Conservation (phyloP, 2,797 vertebrate genomes). For the Pampus argenteus region DNA sequence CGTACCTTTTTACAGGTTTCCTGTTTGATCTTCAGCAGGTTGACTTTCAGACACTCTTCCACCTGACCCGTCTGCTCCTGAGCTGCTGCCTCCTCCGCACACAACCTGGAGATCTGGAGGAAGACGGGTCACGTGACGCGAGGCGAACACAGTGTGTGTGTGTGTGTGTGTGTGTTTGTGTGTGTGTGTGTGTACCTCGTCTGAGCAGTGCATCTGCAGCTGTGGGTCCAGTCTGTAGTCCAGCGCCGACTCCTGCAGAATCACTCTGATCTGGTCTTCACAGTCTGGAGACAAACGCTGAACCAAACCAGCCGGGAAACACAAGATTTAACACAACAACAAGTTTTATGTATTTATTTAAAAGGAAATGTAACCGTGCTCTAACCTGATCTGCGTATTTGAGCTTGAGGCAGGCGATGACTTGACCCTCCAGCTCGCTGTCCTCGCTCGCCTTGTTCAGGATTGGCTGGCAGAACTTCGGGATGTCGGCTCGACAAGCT, state of each 20-base stretch:
- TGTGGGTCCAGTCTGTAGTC: slow-evolving; percentile 97
- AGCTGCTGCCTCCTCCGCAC: slow-evolving; percentile 95
- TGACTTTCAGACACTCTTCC: slow-evolving; percentile 96
- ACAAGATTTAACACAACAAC: slow-evolving; percentile 7
- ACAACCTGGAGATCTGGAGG: slow-evolving; percentile 90
- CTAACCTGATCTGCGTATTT: slow-evolving; percentile 95
- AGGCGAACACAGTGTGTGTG: background rate
- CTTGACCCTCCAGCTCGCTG: slow-evolving; percentile 93
- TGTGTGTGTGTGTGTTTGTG: slow-evolving; percentile 5
- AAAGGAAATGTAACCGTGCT: background rate
- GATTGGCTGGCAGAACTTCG: slow-evolving; percentile 94
- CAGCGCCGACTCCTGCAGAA: slow-evolving; percentile 95
- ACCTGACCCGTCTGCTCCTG: slow-evolving; percentile 98
- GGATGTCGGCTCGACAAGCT: slow-evolving; percentile 97
- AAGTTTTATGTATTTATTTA: too few relatives aligned
- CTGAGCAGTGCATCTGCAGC: slow-evolving; percentile 94
- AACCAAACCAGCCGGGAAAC: slow-evolving; percentile 27
- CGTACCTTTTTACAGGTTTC: slow-evolving; percentile 93
- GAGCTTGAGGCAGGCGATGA: slow-evolving; percentile 95
- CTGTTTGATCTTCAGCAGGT: slow-evolving; percentile 93
- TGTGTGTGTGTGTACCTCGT: slow-evolving; percentile 84
- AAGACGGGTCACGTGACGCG: too few relatives aligned
- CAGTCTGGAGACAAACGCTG: slow-evolving; percentile 96
- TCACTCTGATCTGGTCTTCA: slow-evolving; percentile 95
- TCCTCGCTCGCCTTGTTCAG: slow-evolving; percentile 92